Percentiles rank a stretch among this genome's conserved stretches.
Conservation (phyloP, 92 coral and sea anemone species). For the Anthopleura xanthogrammica region DNA sequence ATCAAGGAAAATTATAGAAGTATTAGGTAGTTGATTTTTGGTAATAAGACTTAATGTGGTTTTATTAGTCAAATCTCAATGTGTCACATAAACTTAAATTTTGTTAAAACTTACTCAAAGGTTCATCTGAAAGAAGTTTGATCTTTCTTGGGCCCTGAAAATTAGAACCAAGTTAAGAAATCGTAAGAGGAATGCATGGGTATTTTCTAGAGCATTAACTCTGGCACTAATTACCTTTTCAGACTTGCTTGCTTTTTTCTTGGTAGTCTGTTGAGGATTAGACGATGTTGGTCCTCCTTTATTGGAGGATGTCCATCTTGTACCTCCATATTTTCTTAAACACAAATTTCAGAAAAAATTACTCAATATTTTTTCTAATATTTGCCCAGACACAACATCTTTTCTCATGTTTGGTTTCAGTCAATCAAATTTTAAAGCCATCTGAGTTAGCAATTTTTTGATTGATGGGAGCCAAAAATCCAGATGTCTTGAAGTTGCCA, state of each 20-base stretch:
- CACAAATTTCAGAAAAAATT: not conserved
- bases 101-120: constrained; percentile 66
- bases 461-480: too few relatives aligned
- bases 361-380: not conserved
- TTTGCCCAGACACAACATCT: too few relatives aligned
- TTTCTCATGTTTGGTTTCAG: too few relatives aligned
- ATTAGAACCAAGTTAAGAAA: not conserved
- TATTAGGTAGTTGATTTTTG: not conserved
- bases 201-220: not conserved
- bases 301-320: constrained; percentile 78
- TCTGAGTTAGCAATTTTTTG: too few relatives aligned
- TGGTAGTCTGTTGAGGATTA: constrained; percentile 57
- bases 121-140: constrained; percentile 84
- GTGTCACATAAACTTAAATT: too few relatives aligned
- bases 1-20: not conserved
- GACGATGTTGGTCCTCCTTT: constrained; percentile 59
- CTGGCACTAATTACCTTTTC: constrained; percentile 44
- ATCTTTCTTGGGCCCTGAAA: constrained; percentile 76
- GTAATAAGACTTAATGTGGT: too few relatives aligned
- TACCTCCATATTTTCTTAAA: constrained; percentile 79
- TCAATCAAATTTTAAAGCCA: too few relatives aligned
- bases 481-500: too few relatives aligned
- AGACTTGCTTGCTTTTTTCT: constrained; percentile 59
- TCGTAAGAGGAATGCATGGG: too few relatives aligned
- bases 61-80: too few relatives aligned